Conservation (phyloP, 2,888 invertebrate genomes). For the Atethmia centrago region DNA sequence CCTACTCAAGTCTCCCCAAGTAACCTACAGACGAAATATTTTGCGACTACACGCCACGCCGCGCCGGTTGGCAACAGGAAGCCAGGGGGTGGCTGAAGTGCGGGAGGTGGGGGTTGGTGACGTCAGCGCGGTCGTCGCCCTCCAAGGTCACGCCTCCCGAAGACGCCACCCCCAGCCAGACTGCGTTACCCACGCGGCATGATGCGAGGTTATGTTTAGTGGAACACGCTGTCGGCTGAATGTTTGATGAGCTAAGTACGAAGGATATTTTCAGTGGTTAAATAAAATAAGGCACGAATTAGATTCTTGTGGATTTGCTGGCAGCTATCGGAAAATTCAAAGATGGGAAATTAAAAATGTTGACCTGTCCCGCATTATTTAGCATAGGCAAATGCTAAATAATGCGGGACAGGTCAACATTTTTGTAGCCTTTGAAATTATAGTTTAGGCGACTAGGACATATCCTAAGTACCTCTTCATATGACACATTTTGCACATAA, state of each 20-base stretch:
- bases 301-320: neutral
- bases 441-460: neutral
- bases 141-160: conserved; percentile 71
- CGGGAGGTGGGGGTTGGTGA: conserved; percentile 60
- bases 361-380: too few species aligned
- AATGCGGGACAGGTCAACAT: neutral
- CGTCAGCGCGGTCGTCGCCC: conserved; percentile 79
- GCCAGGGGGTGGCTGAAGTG: conserved; percentile 43
- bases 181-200: conserved; percentile 60
- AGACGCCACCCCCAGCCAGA: conserved; percentile 69
- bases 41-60: conserved; percentile 61
- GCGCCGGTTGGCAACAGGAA: conserved; percentile 73
- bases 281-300: neutral
- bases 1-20: conserved; percentile 47
- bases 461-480: too few species aligned
- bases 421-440: neutral
- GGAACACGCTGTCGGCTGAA: conserved; percentile 32
- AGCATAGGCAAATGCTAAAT: neutral
- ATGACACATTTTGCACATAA: too few species aligned
- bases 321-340: neutral
- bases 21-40: conserved; percentile 65
- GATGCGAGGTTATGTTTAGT: conserved; percentile 41
- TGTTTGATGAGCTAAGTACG: conserved; percentile 37
- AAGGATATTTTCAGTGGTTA: conserved; percentile 17
- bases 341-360: too few species aligned